phyloP scores from a whole-genome alignment of 2,797 vertebrate genomes.

The Toxotes lorentzi region DNA sequence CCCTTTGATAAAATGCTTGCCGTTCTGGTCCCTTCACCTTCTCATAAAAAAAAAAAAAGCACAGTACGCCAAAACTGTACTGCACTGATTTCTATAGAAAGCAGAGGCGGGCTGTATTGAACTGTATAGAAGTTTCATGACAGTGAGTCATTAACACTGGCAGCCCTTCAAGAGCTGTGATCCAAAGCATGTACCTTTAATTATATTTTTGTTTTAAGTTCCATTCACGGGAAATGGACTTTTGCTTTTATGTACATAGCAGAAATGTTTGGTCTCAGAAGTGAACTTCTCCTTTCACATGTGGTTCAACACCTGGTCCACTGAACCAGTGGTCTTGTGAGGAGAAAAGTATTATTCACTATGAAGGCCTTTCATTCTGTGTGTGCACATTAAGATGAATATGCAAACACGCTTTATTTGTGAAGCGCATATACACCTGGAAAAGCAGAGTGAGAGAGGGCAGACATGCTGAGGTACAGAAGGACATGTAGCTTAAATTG shows the following conservation, averaged over 20 bases:
- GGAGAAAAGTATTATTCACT: conserved; percentile 42
- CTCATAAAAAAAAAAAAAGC: neutral
- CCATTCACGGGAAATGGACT: conserved; percentile 51
- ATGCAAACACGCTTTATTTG: conserved; percentile 33
- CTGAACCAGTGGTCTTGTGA: conserved; percentile 45
- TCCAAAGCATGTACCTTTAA: conserved; percentile 70
- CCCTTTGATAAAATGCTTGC: conserved; percentile 6
- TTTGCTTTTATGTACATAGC: conserved; percentile 60
- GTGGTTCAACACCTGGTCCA: conserved; percentile 73
- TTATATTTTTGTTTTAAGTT: conserved; percentile 67
- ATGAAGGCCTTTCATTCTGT: conserved; percentile 13
- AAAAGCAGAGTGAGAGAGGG: conserved; percentile 14
- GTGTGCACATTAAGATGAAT: conserved; percentile 35
- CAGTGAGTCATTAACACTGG: conserved; percentile 41
- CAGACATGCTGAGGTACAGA: conserved; percentile 11
- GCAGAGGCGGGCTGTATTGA: neutral
- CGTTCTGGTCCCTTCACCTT: conserved; percentile 8
- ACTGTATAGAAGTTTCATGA: conserved; percentile 37
- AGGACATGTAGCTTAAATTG: neutral
- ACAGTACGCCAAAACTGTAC: neutral
- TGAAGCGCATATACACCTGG: conserved; percentile 9
- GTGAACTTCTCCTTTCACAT: conserved; percentile 62
- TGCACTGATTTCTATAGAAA: conserved; percentile 16
- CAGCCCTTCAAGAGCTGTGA: conserved; percentile 39
- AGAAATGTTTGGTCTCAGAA: conserved; percentile 63